These are phyloP conservation scores for Isaurus tuberculatus DNA, from an alignment of 92 coral and sea anemone species.

Conservation along the genomic window DNA sequence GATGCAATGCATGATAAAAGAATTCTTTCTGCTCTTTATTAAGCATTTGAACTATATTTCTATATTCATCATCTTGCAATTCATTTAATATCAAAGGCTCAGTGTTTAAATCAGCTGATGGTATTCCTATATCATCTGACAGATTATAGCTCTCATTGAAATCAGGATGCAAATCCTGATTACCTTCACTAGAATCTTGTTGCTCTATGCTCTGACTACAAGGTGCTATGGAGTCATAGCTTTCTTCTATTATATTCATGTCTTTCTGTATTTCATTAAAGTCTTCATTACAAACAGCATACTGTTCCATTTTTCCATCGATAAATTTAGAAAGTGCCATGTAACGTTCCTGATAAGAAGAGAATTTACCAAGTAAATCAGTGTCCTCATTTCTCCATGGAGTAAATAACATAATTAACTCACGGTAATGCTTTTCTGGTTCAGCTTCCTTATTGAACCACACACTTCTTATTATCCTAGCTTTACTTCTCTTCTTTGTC, in stretches of 20 bases:
- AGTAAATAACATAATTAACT: constrained; percentile 51
- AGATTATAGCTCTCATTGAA: constrained; percentile 52
- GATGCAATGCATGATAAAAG: constrained; percentile 16
- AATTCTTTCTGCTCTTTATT: constrained; percentile 69
- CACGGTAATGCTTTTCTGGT: constrained; percentile 41
- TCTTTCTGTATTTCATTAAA: constrained; percentile 4
- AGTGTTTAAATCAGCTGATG: constrained; percentile 56
- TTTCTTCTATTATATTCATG: neutral
- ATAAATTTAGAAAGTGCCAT: constrained; percentile 6
- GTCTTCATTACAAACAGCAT: constrained; percentile 5
- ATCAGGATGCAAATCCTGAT: constrained; percentile 52
- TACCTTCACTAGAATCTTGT: constrained; percentile 67
- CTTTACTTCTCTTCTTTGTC: constrained; percentile 11
- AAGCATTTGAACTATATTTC: constrained; percentile 62
- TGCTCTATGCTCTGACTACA: constrained; percentile 56
- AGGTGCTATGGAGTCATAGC: constrained; percentile 6
- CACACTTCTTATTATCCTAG: neutral
- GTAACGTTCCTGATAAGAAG: constrained; percentile 49
- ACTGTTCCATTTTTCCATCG: neutral
- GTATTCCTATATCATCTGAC: constrained; percentile 69
- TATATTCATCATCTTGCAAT: constrained; percentile 74
- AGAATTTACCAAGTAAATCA: constrained; percentile 44
- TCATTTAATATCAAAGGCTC: constrained; percentile 75
- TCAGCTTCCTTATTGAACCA: constrained; percentile 8
- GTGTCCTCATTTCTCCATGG: constrained; percentile 65